Evolutionary conservation across 2,797 vertebrate genomes (phyloP), one percentile per base, ranked within the genome.

Genomic region (Tadarida brasiliensis): DNA sequence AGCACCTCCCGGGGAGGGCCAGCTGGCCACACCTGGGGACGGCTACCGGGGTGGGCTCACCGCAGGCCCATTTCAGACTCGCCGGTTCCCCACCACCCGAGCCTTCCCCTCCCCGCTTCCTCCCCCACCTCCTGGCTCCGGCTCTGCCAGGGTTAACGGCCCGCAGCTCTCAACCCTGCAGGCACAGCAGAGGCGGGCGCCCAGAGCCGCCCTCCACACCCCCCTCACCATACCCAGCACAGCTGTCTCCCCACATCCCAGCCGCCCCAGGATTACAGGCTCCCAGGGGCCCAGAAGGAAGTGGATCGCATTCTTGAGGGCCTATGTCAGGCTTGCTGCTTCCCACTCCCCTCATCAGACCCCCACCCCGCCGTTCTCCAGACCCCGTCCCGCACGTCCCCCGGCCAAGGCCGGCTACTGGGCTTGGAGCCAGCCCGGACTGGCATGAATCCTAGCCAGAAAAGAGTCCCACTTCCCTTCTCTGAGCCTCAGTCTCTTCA

Each of bases 201-300:
- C n/a, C n/a, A n/a, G 67, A 14, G 84, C 51, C 17, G 61, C 35
- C 78, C 35, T 10, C 54, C 19, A 2, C 24, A 8, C 54, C 1
- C 3, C 57, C 56, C 33, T 61, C n/a, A 1, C 5, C 61, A 8
- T 9, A 6, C 92, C 93, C 81, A n/a, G 91, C 96, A 70, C 98
- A 98, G 98, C 98, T 99, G 98, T 97, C 98, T 97, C 96, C 97
- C 97, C 96, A 3, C 96, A 22, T 98, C 98, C 89, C 7, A 81
- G 95, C 97, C 68, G 87, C 95, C 81, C 44, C 96, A 3, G 98
- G 98, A 97, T 98, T 97, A 97, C 80, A 81, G 95, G 94, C 92
- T 97, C 96, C 93, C 95, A n/a, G 96, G 96, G 92, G 92, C 59
- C 84, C 17, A 0, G 57, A 94, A 87, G 84, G 97, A 96, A 84